phyloP scores from a whole-genome alignment of 1,140 invertebrate genomes.

The Polyergus mexicanus region DNA sequence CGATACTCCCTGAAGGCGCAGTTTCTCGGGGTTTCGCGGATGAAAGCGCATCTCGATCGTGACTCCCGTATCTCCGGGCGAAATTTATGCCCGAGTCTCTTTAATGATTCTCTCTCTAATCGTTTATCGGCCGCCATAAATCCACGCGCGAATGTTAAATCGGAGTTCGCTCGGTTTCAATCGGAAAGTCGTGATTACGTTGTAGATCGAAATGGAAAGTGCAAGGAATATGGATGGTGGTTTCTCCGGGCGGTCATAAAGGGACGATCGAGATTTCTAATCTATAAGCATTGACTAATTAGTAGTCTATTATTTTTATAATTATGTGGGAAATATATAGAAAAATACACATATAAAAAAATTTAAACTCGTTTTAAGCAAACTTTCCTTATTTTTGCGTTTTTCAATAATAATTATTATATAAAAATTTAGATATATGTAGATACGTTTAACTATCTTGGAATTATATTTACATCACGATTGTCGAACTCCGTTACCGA shows the following conservation, averaged over 20 bases:
- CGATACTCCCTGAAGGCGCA: conserved; percentile 1
- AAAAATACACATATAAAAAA: neutral
- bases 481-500: neutral
- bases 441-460: neutral
- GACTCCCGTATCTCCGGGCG: neutral
- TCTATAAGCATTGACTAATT: neutral
- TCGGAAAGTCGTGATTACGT: conserved; percentile 30
- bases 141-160: conserved; percentile 27
- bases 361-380: neutral
- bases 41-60: conserved; percentile 2
- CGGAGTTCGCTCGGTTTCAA: conserved; percentile 13
- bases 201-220: conserved; percentile 49
- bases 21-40: conserved; percentile 12
- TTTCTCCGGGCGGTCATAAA: neutral
- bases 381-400: no score
- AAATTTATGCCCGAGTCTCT: conserved; percentile 31
- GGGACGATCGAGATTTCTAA: neutral
- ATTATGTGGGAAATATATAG: no score
- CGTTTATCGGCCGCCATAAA: conserved; percentile 18
- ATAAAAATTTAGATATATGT: neutral
- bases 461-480: neutral
- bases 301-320: neutral
- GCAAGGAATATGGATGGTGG: neutral
- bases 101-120: conserved; percentile 24
- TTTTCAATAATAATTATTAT: neutral